A percentile compares a stretch with the other conserved stretches of the same genome.
These are phyloP conservation scores for Artemia sp. DNA, from an alignment of 2,888 invertebrate species.

Conservation along the genomic window DNA sequence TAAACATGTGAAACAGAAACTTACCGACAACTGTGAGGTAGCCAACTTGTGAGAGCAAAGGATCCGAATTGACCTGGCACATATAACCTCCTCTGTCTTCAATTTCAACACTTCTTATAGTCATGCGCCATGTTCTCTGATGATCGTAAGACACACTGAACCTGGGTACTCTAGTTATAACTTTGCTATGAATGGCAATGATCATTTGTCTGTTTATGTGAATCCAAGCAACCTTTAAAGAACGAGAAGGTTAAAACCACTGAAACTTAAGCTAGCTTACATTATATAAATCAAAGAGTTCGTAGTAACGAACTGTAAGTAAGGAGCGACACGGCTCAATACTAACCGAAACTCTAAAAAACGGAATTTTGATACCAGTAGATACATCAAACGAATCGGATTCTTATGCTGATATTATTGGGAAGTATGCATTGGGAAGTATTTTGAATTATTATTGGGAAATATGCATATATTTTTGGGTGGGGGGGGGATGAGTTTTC, in stretches of 20 bases:
- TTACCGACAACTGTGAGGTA: conserved; percentile 81
- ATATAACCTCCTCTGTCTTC: conserved; percentile 68
- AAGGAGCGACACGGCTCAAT: too few relatives aligned
- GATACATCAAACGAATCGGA: too few relatives aligned
- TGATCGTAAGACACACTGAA: conserved; percentile 79
- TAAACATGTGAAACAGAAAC: conserved; percentile 29
- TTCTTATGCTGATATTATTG: too few relatives aligned
- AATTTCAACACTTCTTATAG: conserved; percentile 76
- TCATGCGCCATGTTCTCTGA: conserved; percentile 65
- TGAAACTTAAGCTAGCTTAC: too few relatives aligned
- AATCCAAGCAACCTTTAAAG: conserved; percentile 71
- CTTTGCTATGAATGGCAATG: conserved; percentile 75
- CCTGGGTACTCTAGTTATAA: conserved; percentile 70
- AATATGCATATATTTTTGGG: too few relatives aligned
- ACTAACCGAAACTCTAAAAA: too few relatives aligned
- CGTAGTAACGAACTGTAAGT: too few relatives aligned
- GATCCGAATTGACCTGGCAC: conserved; percentile 79
- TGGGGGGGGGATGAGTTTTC: too few relatives aligned
- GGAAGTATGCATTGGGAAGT: too few relatives aligned
- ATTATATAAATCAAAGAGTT: too few relatives aligned
- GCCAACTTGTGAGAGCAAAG: conserved; percentile 86
- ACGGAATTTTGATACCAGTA: too few relatives aligned
- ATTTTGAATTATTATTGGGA: too few relatives aligned
- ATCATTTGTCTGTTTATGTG: conserved; percentile 88
- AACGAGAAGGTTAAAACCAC: neutral